phyloP scores from a whole-genome alignment of 2,888 invertebrate species.

The Eremobia ochroleuca region DNA sequence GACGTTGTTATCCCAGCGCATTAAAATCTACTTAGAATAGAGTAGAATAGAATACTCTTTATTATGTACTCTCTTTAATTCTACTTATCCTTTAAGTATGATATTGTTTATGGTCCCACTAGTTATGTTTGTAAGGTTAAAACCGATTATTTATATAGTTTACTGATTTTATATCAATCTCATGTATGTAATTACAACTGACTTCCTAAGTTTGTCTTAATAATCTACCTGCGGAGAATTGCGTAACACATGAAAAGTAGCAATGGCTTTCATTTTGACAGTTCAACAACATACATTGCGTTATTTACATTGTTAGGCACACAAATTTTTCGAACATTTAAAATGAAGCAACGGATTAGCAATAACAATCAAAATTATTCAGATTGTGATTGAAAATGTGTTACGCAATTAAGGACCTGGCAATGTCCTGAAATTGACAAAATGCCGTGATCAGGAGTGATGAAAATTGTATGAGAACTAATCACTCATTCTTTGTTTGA shows the following conservation, averaged over 20 bases:
- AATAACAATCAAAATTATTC: no score
- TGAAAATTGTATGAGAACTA: not conserved
- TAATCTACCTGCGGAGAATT: no score
- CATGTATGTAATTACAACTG: no score
- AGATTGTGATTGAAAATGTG: no score
- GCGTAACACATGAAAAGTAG: no score
- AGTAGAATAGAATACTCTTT: no score
- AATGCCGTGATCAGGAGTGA: not conserved
- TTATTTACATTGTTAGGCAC: no score
- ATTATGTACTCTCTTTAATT: not conserved
- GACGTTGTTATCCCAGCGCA: slow-evolving; percentile 33
- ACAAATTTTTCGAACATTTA: no score
- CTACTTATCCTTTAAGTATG: not conserved
- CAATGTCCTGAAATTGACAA: not conserved
- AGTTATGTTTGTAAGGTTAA: not conserved
- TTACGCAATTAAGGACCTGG: no score
- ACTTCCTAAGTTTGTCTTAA: not conserved
- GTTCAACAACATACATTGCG: no score
- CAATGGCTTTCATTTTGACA: no score
- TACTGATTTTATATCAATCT: not conserved
- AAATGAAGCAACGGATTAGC: no score
- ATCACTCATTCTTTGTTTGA: slow-evolving; percentile 4
- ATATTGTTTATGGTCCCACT: not conserved
- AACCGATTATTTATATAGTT: not conserved
- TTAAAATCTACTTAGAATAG: not conserved